A percentile compares a stretch with the other conserved stretches of the same genome.
These are phyloP conservation scores for Hylaeus volcanicus DNA, from an alignment of 1,140 invertebrate genomes.

Conservation along the genomic window DNA sequence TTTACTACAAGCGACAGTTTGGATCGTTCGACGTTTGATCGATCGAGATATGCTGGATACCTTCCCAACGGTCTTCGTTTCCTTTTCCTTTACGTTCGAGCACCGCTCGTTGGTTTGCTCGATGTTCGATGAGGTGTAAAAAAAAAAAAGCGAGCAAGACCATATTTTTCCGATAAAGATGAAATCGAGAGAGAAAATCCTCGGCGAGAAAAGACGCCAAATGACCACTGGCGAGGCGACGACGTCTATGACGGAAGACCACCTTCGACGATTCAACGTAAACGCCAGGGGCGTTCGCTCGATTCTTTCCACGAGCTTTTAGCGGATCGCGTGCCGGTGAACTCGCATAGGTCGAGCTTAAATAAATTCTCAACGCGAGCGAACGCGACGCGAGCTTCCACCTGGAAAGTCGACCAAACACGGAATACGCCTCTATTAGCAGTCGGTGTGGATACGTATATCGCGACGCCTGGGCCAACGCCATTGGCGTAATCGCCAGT, in stretches of 20 bases:
- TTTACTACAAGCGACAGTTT: conserved; percentile 17
- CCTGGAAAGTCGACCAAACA: conserved; percentile 33
- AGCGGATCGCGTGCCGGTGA: not conserved
- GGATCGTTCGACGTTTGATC: conserved; percentile 65
- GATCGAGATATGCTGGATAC: conserved; percentile 68
- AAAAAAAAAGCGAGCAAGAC: not conserved
- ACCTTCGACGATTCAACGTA: no score
- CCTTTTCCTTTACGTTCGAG: no score
- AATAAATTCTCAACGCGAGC: conserved; percentile 40
- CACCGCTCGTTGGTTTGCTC: no score
- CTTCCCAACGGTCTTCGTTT: conserved; percentile 28
- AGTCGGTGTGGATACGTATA: conserved; percentile 11
- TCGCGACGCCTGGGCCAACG: conserved; percentile 23
- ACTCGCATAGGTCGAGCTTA: not conserved
- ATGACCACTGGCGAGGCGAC: no score
- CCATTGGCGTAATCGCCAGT: conserved; percentile 7
- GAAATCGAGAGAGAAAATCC: no score
- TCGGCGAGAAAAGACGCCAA: no score
- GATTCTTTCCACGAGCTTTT: not conserved
- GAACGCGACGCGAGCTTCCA: conserved; percentile 6
- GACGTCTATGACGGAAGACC: no score
- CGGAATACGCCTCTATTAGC: conserved; percentile 40
- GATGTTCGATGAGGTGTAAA: no score
- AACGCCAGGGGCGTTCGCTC: not conserved
- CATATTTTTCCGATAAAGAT: no score